These are phyloP conservation scores for Sarcoramphus papa DNA, from an alignment of 2,797 vertebrate species.

Conservation along the genomic window DNA sequence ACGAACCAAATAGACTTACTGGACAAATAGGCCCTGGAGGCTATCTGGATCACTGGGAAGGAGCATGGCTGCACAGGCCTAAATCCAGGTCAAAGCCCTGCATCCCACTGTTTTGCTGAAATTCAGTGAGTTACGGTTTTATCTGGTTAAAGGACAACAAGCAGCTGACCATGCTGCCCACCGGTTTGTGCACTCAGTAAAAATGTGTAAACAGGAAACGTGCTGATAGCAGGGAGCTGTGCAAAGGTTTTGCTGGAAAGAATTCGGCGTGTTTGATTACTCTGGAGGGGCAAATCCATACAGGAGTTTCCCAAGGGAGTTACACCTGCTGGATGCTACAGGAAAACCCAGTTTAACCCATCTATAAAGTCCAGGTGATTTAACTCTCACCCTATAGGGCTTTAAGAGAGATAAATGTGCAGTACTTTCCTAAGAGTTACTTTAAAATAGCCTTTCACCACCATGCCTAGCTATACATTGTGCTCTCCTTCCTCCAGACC, in stretches of 20 bases:
- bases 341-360: not conserved
- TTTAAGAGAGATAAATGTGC: not conserved
- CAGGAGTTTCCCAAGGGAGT: not conserved
- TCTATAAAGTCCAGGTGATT: not conserved
- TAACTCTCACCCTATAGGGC: not conserved
- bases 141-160: not conserved
- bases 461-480: not conserved
- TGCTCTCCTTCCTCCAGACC: not conserved
- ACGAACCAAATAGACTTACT: fast-evolving
- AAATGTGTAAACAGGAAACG: not conserved
- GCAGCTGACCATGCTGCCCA: not conserved
- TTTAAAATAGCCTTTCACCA: not conserved
- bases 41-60: not conserved
- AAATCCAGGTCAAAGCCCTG: not conserved
- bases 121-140: not conserved
- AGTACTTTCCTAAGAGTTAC: not conserved
- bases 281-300: not conserved
- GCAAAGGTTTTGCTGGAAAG: not conserved
- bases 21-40: not conserved
- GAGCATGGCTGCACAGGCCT: too few relatives aligned
- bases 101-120: not conserved
- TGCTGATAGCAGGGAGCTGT: not conserved
- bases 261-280: not conserved
- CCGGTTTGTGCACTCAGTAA: not conserved
- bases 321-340: not conserved